A percentile compares a stretch with the other conserved stretches of the same genome.
Evolutionary conservation across 2,888 invertebrate genomes (phyloP).

Genomic region (Emmelina monodactyla): DNA sequence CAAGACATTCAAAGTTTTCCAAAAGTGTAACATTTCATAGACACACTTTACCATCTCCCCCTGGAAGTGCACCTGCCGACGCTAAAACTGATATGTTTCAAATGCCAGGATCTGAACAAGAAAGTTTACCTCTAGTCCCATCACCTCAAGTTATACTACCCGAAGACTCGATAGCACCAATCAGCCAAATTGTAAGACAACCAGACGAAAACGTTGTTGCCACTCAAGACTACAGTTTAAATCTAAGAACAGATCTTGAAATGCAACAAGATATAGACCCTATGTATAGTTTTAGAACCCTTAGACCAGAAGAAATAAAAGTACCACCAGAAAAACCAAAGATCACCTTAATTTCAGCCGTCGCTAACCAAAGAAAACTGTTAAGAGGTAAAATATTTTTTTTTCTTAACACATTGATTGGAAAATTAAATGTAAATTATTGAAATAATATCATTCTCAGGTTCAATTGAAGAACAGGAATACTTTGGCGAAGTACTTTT

Average conservation of each 20-base stretch:
- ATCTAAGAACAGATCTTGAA: conserved; percentile 35
- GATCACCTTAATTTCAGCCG: conserved; percentile 62
- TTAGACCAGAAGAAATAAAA: conserved; percentile 60
- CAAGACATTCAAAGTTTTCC: conserved; percentile 84
- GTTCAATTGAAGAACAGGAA: conserved; percentile 77
- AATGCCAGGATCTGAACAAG: conserved; percentile 33
- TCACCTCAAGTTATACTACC: conserved; percentile 21
- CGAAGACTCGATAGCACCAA: conserved; percentile 19
- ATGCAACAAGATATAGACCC: conserved; percentile 35
- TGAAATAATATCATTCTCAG: conserved; percentile 35
- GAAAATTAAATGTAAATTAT: too few relatives aligned
- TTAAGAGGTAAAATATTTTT: conserved; percentile 48
- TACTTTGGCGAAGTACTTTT: conserved; percentile 81
- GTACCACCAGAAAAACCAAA: conserved; percentile 65
- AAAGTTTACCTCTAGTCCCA: conserved; percentile 22
- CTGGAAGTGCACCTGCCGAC: conserved; percentile 57
- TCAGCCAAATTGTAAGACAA: conserved; percentile 24
- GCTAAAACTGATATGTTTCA: conserved; percentile 35
- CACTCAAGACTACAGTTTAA: conserved; percentile 25
- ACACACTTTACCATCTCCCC: conserved; percentile 84
- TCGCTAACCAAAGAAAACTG: conserved; percentile 67
- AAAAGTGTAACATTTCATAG: conserved; percentile 90
- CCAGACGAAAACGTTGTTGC: conserved; percentile 19
- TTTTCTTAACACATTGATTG: too few relatives aligned
- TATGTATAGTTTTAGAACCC: conserved; percentile 39